phyloP scores from a whole-genome alignment of 2,113 vertebrate species.

The Pelecanoides urinatrix region DNA sequence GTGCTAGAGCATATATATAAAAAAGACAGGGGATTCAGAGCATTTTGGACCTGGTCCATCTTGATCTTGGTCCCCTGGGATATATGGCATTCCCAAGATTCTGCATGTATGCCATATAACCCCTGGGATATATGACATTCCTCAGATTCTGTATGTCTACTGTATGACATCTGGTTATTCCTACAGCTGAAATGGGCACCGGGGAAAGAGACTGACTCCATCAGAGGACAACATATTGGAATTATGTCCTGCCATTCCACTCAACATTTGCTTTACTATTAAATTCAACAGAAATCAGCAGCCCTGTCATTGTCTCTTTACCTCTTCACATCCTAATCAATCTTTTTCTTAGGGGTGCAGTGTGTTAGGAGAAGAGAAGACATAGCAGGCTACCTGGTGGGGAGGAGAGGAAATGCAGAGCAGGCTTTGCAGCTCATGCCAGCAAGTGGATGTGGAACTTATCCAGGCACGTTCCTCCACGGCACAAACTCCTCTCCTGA shows the following conservation, averaged over 20 bases:
- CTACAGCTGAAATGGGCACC: background rate
- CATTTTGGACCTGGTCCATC: background rate
- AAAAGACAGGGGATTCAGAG: fast-evolving
- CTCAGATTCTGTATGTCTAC: background rate
- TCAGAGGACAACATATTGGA: fast-evolving
- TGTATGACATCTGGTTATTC: background rate
- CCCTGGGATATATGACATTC: fast-evolving
- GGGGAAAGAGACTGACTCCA: background rate
- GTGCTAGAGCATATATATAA: background rate
- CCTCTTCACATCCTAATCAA: background rate
- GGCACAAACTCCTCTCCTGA: background rate
- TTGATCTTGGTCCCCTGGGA: background rate
- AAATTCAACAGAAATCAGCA: background rate
- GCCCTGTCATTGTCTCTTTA: background rate
- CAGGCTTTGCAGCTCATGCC: background rate
- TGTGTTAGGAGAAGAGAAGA: background rate
- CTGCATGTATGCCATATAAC: background rate
- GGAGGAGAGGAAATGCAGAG: fast-evolving
- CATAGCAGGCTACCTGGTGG: background rate
- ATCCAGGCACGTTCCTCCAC: background rate
- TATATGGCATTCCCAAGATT: background rate
- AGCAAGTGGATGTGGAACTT: background rate
- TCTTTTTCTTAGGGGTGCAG: background rate
- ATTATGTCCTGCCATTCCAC: background rate
- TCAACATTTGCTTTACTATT: background rate